Evolutionary conservation across 2,888 invertebrate genomes (phyloP), one percentile per base, ranked within the genome.

Genomic region (Mythimna lalbum): DNA sequence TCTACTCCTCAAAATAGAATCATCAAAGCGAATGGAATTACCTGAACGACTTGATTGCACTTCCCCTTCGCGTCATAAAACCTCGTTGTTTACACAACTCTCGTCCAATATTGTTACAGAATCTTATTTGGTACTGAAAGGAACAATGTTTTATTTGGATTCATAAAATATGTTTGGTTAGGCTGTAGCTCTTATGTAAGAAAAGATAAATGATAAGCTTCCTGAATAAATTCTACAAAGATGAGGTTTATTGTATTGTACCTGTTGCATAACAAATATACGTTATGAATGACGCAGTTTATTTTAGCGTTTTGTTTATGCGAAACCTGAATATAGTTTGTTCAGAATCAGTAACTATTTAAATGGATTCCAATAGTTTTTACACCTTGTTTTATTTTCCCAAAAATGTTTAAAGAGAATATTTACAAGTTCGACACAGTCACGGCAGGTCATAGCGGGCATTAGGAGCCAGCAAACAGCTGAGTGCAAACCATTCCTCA

Each of bases 1-100:
- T 80, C 73, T 82, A 69, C 64, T 76, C 43, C 82, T 81, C 67
- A 78, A 85, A 90, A 91, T 91, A 90, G 89, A 78, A 88, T 83
- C 83, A 81, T 80, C 68, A 76, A 83, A 81, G 69, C 80, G 72
- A 83, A 82, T 79, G 83, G 36, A 56, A 31, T 39, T 56, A 47
- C 81, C 82, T 85, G 84, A 83, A 88, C 82, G 76, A 76, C 83
- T 84, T 84, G 78, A 88, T 84, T 87, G 85, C 85, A 89, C 80
- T 89, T 88, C 88, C 88, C 73, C 70, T 69, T 83, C 60, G 55
- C 69, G 43, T 43, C 43, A 43, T 19, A 55, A 68, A 79, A 81
- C 76, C n/a, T n/a, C n/a, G n/a, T n/a, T n/a, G n/a, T n/a, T 27
- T 3, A 73, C 73, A 27, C 43, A 17, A 43, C 43, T 43, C 63